These are phyloP conservation scores for Drosophila sp. DNA, from an alignment of 1,140 invertebrate species.

Conservation along the genomic window DNA sequence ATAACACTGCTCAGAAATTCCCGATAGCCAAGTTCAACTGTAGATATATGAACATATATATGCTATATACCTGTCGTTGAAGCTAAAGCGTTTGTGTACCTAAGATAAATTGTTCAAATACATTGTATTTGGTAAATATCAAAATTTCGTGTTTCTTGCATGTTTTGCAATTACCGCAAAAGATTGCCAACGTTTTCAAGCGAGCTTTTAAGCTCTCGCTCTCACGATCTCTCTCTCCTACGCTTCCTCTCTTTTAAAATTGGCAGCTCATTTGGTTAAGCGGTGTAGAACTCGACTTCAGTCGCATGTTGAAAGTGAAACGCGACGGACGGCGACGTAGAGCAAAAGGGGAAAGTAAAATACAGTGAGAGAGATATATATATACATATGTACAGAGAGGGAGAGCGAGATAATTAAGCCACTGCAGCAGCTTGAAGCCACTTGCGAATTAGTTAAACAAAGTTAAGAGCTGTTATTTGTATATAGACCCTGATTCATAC, in stretches of 20 bases:
- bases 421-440: conserved; percentile 7
- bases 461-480: conserved; percentile 46
- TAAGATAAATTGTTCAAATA: conserved; percentile 63
- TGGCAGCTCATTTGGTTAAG: not conserved
- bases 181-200: conserved; percentile 49
- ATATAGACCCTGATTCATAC: conserved; percentile 43
- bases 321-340: conserved; percentile 15
- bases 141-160: conserved; percentile 45
- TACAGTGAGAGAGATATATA: not conserved
- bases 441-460: conserved; percentile 58
- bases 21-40: not conserved
- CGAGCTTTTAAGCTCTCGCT: conserved; percentile 71
- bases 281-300: not conserved
- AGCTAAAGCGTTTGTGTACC: conserved; percentile 35
- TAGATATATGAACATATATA: too few species aligned
- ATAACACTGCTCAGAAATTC: not conserved
- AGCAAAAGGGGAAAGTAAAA: not conserved
- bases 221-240: conserved; percentile 7
- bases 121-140: conserved; percentile 36
- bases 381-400: not conserved
- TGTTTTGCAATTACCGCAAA: conserved; percentile 55
- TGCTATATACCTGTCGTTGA: not conserved
- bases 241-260: not conserved
- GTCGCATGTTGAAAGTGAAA: conserved; percentile 53
- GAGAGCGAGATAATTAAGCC: conserved; percentile 24